Conservation (phyloP, 2,113 vertebrate genomes). For the Neogobius melanostomus region DNA sequence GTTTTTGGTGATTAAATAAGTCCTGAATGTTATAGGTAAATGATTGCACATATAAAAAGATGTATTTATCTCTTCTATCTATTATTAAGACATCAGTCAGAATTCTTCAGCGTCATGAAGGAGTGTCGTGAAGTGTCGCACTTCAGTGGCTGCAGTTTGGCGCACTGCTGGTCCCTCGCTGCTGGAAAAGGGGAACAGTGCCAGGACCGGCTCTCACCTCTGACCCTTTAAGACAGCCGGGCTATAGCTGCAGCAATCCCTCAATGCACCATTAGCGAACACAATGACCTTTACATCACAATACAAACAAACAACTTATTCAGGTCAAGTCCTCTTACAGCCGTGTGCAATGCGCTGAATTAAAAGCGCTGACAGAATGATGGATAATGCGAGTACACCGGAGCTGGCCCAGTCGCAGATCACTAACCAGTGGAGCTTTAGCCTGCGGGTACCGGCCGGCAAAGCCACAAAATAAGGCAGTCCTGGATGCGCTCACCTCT, state of each 20-base stretch:
- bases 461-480: conserved; percentile 17
- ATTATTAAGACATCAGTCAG: no score
- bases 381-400: conserved; percentile 49
- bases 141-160: neutral
- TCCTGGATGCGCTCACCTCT: conserved; percentile 32
- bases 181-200: conserved; percentile 9
- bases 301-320: conserved; percentile 65
- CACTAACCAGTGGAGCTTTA: conserved; percentile 21
- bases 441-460: conserved; percentile 14
- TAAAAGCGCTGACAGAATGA: conserved; percentile 67
- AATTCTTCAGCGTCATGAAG: no score
- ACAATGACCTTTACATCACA: conserved; percentile 55
- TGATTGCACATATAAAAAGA: no score
- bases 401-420: conserved; percentile 27
- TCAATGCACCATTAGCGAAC: conserved; percentile 50
- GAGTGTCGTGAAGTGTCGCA: no score
- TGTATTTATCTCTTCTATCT: no score
- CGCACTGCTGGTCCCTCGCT: neutral
- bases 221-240: conserved; percentile 18
- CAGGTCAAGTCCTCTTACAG: conserved; percentile 60
- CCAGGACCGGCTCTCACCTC: conserved; percentile 25
- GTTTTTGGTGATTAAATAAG: no score
- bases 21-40: no score
- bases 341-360: conserved; percentile 33
- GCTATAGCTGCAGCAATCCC: conserved; percentile 24